Evolutionary conservation across 2,113 vertebrate genomes (phyloP).

Genomic region (Aplodontia rufa): DNA sequence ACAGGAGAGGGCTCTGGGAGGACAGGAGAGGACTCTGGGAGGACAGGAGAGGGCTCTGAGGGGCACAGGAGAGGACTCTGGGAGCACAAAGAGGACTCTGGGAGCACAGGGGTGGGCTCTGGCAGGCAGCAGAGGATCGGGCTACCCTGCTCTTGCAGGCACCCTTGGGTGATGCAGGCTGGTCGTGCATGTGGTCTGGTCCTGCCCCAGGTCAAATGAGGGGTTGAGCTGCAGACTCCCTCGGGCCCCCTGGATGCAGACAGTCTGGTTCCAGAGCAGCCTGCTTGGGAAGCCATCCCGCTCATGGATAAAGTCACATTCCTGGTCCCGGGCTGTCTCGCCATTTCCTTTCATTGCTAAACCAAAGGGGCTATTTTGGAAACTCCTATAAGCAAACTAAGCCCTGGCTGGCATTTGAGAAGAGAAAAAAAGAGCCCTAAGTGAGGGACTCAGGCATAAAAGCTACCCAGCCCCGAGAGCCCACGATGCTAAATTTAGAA

Average conservation of each 20-base stretch:
- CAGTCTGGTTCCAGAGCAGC: not conserved
- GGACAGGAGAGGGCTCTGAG: no score
- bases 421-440: slow-evolving; percentile 57
- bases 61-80: not conserved
- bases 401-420: slow-evolving; percentile 41
- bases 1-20: no score
- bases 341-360: slow-evolving; percentile 58
- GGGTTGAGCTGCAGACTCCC: not conserved
- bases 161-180: not conserved
- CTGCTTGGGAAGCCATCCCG: not conserved
- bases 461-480: slow-evolving; percentile 40
- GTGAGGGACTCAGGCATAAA: slow-evolving; percentile 53
- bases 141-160: not conserved
- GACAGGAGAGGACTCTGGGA: no score
- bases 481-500: slow-evolving; percentile 69
- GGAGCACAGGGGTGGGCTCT: no score
- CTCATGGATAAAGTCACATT: not conserved
- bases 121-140: no score
- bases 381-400: slow-evolving; percentile 57
- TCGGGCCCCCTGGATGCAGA: not conserved
- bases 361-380: slow-evolving; percentile 74
- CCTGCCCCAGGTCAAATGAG: rapidly evolving
- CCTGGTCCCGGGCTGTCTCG: not conserved
- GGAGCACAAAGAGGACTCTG: not conserved
- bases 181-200: not conserved